These are phyloP conservation scores for Diachrysia chrysitis DNA, from an alignment of 2,888 invertebrate genomes.

Conservation along the genomic window DNA sequence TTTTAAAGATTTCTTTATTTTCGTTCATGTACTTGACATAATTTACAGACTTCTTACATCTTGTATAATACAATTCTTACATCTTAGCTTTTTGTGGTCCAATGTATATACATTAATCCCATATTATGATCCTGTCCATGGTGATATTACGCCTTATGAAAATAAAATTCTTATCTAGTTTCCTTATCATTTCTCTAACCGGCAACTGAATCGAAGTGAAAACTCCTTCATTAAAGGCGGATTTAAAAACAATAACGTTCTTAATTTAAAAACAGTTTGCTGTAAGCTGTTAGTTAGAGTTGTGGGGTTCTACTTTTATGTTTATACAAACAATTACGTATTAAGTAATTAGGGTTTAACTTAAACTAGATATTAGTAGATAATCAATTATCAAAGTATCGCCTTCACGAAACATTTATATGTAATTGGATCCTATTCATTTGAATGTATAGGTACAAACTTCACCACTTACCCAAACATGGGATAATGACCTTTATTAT, in stretches of 20 bases:
- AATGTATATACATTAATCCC: too few species aligned
- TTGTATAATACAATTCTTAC: too few species aligned
- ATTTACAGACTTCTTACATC: too few species aligned
- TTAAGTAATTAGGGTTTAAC: neutral
- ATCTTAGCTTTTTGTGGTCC: too few species aligned
- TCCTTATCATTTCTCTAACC: neutral
- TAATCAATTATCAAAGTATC: constrained; percentile 52
- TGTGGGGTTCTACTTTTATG: too few species aligned
- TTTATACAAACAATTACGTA: too few species aligned
- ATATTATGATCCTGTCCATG: too few species aligned
- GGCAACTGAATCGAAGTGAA: neutral
- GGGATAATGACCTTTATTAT: constrained; percentile 46
- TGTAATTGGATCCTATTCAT: constrained; percentile 59
- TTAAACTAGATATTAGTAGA: constrained; percentile 19
- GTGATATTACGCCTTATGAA: too few species aligned
- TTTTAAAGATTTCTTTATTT: too few species aligned
- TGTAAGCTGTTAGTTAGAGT: too few species aligned
- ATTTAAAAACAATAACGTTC: neutral
- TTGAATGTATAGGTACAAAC: constrained; percentile 45
- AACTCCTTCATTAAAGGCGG: neutral
- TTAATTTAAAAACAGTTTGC: constrained; percentile 2
- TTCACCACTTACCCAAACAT: constrained; percentile 23
- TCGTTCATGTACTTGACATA: too few species aligned
- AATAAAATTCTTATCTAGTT: neutral
- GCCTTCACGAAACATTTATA: constrained; percentile 53